These are phyloP conservation scores for Parnassius mnemosyne DNA, from an alignment of 2,888 invertebrate species.

Conservation along the genomic window DNA sequence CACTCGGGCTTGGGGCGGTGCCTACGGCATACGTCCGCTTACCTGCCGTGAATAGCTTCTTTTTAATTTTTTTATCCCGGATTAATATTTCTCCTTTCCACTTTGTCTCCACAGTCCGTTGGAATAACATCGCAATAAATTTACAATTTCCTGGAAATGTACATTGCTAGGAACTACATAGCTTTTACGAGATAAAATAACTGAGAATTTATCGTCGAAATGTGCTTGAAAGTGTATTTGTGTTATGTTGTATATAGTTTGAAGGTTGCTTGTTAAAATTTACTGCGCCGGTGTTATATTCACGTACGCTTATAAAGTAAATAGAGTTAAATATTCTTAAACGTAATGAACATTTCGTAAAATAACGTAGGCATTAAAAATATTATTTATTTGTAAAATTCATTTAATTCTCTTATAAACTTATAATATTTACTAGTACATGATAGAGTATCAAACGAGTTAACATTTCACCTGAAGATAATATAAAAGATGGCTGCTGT, in stretches of 20 bases:
- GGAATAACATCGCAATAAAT: conserved; percentile 40
- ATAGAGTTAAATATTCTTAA: too few species aligned
- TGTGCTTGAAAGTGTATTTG: not conserved
- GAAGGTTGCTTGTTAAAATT: too few species aligned
- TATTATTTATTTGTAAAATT: too few species aligned
- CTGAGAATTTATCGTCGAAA: conserved; percentile 7
- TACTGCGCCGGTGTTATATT: too few species aligned
- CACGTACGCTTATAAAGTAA: too few species aligned
- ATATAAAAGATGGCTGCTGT: too few species aligned
- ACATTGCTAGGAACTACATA: conserved; percentile 22
- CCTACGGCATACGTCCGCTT: conserved; percentile 6
- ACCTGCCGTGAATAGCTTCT: conserved; percentile 27
- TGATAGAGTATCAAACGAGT: too few species aligned
- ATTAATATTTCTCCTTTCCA: conserved; percentile 29
- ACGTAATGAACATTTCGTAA: too few species aligned
- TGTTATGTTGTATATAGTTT: not conserved
- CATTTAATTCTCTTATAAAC: too few species aligned
- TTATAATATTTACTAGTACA: too few species aligned
- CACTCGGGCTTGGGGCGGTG: not conserved
- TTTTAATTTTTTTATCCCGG: conserved; percentile 25
- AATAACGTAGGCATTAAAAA: too few species aligned
- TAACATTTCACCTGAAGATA: too few species aligned
- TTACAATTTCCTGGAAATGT: conserved; percentile 40
- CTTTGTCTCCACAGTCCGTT: conserved; percentile 25
- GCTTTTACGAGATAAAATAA: conserved; percentile 27